Base-by-base conservation (phyloP, 1,140 invertebrate species). In the Ptiloglossa arizonensis region DNA sequence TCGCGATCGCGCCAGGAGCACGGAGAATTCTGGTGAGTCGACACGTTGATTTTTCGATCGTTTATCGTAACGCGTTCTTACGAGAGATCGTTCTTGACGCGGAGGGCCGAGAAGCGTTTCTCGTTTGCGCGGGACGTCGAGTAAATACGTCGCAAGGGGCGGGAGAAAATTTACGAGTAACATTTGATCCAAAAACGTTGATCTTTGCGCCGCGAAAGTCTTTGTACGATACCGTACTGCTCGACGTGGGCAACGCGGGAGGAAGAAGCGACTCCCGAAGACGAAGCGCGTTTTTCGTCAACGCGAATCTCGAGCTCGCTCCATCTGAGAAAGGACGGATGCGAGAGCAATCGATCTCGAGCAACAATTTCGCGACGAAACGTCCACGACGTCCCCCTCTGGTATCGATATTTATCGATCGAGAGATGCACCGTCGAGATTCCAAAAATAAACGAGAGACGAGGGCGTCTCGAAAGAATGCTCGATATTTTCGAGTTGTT, bases 191-290 rank as follows among this genome's bases (percentile, higher is more conserved):
- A 38, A 22, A 6, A 57, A 54, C 46, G 15, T 60, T 57, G 24
- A 68, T 69, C 62, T 68, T 62, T 38, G 29, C 24, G 46, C 35
- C n/a, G 29, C 63, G 46, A 75, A 62, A 75, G 56, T 62, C n/a
- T 24, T 69, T 63, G 59, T 74, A n/a, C 62, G 60, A 41, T 54
- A 60, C 44, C 46, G 15, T 4, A 35, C 15, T 38, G 38, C 44
- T 17, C 62, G 6, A 22, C 24, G 27, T 46, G 22, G 46, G 9
- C 15, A 24, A 4, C 32, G n/a, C 22, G 11, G 24, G 50, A n/a
- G 41, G 19, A 41, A 62, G 48, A 24, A 41, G 32, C 46, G 46
- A n/a, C 52, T 50, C 27, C 32, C 38, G 29, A 35, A 19, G 44
- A 64, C 24, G 24, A 13, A 46, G 35, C 50, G 62, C 67, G 15